Conservation (phyloP, 1,140 invertebrate species). For the Bombus vancouverensis region DNA sequence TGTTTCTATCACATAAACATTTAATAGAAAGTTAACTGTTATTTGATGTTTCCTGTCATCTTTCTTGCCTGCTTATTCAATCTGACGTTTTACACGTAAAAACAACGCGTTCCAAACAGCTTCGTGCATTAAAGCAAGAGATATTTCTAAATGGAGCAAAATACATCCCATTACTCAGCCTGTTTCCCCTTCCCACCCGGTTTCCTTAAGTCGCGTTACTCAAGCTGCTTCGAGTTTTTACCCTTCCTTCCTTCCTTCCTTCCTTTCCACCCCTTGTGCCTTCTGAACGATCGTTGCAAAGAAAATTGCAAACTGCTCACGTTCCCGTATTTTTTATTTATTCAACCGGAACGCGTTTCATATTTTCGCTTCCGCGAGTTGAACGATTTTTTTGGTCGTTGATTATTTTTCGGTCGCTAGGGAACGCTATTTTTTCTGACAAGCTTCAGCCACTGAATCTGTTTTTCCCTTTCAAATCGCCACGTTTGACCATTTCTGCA, state of each 20-base stretch:
- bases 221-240: conserved; percentile 43
- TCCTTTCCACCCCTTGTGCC: not conserved
- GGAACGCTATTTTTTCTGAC: not conserved
- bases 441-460: not conserved
- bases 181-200: not conserved
- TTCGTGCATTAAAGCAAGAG: conserved; percentile 15
- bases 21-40: not conserved
- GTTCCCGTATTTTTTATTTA: not conserved
- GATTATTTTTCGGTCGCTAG: conserved; percentile 1
- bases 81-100: not conserved
- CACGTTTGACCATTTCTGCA: not conserved
- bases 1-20: no score
- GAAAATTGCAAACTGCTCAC: not conserved
- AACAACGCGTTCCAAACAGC: not conserved
- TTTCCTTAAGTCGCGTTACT: conserved; percentile 46
- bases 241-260: conserved; percentile 13
- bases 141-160: conserved; percentile 49
- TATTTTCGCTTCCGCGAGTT: conserved; percentile 7
- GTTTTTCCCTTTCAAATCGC: not conserved
- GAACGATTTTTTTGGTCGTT: conserved; percentile 8
- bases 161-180: conserved; percentile 49
- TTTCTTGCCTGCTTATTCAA: not conserved
- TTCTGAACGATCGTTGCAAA: conserved; percentile 42
- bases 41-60: not conserved
- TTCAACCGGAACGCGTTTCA: not conserved